Evolutionary conservation across 2,888 invertebrate species (phyloP), one percentile per base, ranked within the genome.

Genomic region (Tipula lateralis): DNA sequence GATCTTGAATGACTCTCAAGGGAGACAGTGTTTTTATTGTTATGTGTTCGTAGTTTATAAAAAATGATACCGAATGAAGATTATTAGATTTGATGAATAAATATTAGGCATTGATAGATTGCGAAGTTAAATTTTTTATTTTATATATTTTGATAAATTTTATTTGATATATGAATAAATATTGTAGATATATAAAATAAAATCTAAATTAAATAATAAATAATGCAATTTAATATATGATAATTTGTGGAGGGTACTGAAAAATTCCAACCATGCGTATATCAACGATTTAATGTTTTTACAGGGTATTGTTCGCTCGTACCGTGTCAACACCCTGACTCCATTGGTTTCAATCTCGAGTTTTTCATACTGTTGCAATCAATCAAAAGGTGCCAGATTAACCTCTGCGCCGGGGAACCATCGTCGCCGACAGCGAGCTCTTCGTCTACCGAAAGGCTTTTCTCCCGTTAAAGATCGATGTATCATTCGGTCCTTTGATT

Each of bases 71-170:
- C 24, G 66, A 66, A 66, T 24, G 66, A 66, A 66, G 66, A 66
- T 66, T 66, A 66, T 66, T 66, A 66, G 66, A 24, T 66, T 66
- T 66, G 66, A 66, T 66, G 66, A 66, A 66, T 66, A 66, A 66
- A 66, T 66, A 66, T 66, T 66, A 66, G 66, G 66, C 66, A 66
- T 66, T 66, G 66, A 66, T 66, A 66, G 66, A 66, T 66, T 66
- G 9, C 24, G 24, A 24, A 9, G 24, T 9, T 66, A 66, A 7
- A 66, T 50, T 36, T 36, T 36, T 36, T 36, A 36, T n/a, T 5
- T 32, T 32, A 32, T 39, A 39, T 24, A 44, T 44, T 44, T 16
- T 44, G 44, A 44, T 44, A 44, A 44, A 36, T 36, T 36, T 36
- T 5, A 36, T 44, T 44, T 39, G 34, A 34, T 34, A 34, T 34